Percentiles rank a stretch among this genome's conserved stretches.
These are phyloP conservation scores for Lineus longissimus DNA, from an alignment of 1,140 invertebrate genomes.

Conservation along the genomic window DNA sequence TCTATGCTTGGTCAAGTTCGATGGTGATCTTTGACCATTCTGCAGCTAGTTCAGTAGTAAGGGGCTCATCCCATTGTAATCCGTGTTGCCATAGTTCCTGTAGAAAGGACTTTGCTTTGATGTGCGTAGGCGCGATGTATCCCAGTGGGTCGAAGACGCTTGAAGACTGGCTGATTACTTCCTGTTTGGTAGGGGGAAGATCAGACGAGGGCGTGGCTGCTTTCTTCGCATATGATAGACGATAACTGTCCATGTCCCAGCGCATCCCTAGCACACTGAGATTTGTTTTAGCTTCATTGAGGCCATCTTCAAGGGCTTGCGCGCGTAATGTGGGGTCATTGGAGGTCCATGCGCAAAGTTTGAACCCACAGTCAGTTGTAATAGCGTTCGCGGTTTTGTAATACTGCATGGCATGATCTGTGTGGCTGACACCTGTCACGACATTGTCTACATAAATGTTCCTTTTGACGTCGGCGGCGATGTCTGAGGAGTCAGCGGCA, in stretches of 20 bases:
- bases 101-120: background rate
- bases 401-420: background rate
- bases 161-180: background rate
- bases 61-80: background rate
- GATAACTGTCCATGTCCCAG: background rate
- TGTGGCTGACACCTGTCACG: background rate
- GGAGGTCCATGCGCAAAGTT: background rate
- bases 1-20: background rate
- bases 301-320: background rate
- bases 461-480: background rate
- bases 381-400: background rate
- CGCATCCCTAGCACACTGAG: background rate
- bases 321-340: background rate
- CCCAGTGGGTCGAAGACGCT: background rate
- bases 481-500: background rate
- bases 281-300: background rate
- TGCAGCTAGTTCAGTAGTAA: background rate
- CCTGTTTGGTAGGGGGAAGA: background rate
- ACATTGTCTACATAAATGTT: slow-evolving; percentile 4
- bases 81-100: background rate
- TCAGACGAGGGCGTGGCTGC: background rate
- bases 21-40: background rate
- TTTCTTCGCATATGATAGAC: background rate
- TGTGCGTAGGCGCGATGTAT: background rate
- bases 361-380: background rate